Conservation (phyloP, 2,113 vertebrate species). For the Orycteropus afer region DNA sequence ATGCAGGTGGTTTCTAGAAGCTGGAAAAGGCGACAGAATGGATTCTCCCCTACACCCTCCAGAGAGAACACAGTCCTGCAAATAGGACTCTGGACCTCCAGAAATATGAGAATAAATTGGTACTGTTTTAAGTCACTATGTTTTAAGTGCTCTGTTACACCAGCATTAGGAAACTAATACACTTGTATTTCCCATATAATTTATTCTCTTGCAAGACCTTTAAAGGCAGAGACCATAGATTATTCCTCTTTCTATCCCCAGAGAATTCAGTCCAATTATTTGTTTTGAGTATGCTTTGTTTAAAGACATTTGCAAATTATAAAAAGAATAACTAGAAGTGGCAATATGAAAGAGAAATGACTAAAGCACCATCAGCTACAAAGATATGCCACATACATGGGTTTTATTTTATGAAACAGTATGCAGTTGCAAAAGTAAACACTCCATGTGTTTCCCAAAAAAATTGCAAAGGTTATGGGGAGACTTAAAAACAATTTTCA, state of each 20-base stretch:
- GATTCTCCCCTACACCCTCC: not conserved
- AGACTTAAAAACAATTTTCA: conserved; percentile 30
- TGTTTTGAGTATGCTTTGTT: not conserved
- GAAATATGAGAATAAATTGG: not conserved
- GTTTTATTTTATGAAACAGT: conserved; percentile 27
- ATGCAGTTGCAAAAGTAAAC: conserved; percentile 10
- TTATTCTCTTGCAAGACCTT: not conserved
- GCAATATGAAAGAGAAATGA: not conserved
- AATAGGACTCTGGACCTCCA: conserved; percentile 12
- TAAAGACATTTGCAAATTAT: not conserved
- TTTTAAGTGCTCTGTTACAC: not conserved
- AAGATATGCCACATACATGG: not conserved
- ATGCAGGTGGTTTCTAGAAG: no score
- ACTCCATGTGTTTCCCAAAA: conserved; percentile 4
- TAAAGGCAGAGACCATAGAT: not conserved
- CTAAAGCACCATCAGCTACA: not conserved
- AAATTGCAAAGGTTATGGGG: not conserved
- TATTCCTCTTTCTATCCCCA: conserved; percentile 10
- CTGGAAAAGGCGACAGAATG: not conserved
- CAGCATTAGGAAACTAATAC: not conserved
- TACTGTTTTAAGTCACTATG: not conserved
- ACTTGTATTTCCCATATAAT: not conserved
- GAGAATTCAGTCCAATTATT: not conserved
- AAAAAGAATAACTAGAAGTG: conserved; percentile 14
- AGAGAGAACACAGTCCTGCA: not conserved